A percentile compares a stretch with the other conserved stretches of the same genome.
phyloP scores from a whole-genome alignment of 2,113 vertebrate genomes.

The Pseudolaguvia tuberculata region DNA sequence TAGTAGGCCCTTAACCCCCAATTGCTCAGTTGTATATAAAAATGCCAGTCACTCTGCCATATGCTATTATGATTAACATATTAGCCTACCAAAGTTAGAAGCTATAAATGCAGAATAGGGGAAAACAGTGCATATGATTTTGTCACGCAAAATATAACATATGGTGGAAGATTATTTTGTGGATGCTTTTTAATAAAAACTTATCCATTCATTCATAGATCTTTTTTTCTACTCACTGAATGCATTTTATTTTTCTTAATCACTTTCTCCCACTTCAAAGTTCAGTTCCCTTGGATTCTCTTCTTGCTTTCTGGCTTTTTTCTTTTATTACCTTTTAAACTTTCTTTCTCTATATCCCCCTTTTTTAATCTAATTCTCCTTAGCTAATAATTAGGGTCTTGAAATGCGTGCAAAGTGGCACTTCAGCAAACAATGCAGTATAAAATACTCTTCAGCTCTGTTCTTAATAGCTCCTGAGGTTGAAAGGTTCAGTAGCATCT shows the following conservation, averaged over 20 bases:
- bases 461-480: constrained; percentile 8
- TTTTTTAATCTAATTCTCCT: constrained; percentile 22
- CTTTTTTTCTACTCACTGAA: not conserved
- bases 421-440: constrained; percentile 21
- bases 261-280: not conserved
- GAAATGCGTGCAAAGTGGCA: constrained; percentile 30
- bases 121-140: not conserved
- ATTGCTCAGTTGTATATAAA: no score
- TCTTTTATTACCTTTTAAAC: constrained; percentile 14
- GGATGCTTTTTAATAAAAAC: constrained; percentile 44
- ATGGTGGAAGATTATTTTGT: constrained; percentile 26
- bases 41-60: no score
- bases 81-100: not conserved
- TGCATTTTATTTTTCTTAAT: constrained; percentile 6
- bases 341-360: constrained; percentile 16
- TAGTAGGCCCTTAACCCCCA: no score
- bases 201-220: constrained; percentile 22
- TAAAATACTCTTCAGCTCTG: constrained; percentile 21
- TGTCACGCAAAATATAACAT: not conserved
- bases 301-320: constrained; percentile 30
- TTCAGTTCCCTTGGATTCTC: constrained; percentile 10
- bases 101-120: no score
- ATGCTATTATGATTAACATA: not conserved
- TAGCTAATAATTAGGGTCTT: constrained; percentile 24
- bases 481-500: constrained; percentile 22